These are phyloP conservation scores for Clarias gariepinus DNA, from an alignment of 2,113 vertebrate genomes.

Conservation along the genomic window DNA sequence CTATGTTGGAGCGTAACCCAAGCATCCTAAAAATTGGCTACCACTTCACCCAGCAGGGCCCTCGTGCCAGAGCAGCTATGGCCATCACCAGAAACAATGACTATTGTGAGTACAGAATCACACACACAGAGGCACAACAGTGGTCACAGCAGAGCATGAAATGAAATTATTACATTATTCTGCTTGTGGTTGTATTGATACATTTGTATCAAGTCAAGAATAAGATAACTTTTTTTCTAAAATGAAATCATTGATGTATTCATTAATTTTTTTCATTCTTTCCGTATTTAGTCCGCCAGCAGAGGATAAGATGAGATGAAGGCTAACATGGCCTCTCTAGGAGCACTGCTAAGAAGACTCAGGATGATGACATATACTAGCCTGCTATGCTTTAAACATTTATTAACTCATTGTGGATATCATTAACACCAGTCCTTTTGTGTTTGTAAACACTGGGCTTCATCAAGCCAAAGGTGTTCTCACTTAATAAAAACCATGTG, in stretches of 20 bases:
- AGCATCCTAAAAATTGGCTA: constrained; percentile 88
- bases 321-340: not conserved
- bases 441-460: constrained; percentile 63
- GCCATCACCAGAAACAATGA: constrained; percentile 93
- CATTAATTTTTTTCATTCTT: not conserved
- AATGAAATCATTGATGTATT: too few species aligned
- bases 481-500: constrained; percentile 49
- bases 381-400: constrained; percentile 25
- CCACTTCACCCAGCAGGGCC: constrained; percentile 94
- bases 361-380: constrained; percentile 18
- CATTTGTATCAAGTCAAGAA: not conserved
- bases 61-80: constrained; percentile 84
- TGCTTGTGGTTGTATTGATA: not conserved
- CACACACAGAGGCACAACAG: not conserved
- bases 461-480: constrained; percentile 50
- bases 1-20: constrained; percentile 88
- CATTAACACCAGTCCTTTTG: constrained; percentile 56
- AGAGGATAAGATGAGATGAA: constrained; percentile 74
- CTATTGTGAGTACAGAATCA: constrained; percentile 75
- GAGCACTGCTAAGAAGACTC: not conserved
- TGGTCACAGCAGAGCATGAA: not conserved
- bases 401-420: constrained; percentile 46
- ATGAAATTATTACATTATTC: not conserved
- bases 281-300: constrained; percentile 71
- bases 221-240: not conserved